These are phyloP conservation scores for Ophiodon elongatus DNA, from an alignment of 2,113 vertebrate species.

Conservation along the genomic window DNA sequence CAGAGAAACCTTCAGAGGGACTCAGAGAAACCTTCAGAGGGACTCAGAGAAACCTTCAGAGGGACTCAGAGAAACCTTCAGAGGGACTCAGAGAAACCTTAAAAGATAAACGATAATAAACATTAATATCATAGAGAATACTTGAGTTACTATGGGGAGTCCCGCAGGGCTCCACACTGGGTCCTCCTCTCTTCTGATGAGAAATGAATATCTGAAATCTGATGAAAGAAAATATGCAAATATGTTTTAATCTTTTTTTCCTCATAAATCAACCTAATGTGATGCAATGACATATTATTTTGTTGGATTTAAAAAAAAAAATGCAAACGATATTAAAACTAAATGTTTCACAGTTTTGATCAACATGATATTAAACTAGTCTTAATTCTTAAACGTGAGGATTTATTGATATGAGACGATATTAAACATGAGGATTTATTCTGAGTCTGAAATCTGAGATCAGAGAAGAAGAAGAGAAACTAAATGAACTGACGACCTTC, in stretches of 20 bases:
- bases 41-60: too few relatives aligned
- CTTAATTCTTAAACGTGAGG: background rate
- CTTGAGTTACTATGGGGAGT: background rate
- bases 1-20: too few relatives aligned
- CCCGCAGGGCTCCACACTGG: background rate
- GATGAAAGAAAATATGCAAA: too few relatives aligned
- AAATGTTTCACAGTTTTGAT: too few relatives aligned
- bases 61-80: constrained; percentile 5
- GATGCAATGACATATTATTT: too few relatives aligned
- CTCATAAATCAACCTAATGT: background rate
- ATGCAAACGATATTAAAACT: too few relatives aligned
- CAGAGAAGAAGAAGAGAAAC: constrained; percentile 54
- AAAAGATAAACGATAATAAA: background rate
- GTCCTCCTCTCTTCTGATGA: background rate
- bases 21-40: constrained; percentile 1
- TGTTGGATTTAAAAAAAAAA: too few relatives aligned
- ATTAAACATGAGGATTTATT: background rate
- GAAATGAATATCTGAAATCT: background rate
- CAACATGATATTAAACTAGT: too few relatives aligned
- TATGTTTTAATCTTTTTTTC: background rate
- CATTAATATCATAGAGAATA: background rate
- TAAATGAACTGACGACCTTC: constrained; percentile 68
- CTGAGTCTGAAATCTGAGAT: constrained; percentile 14
- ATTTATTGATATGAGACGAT: background rate
- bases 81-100: background rate